phyloP scores from a whole-genome alignment of 2,888 invertebrate species.

The Heliconius cydno region DNA sequence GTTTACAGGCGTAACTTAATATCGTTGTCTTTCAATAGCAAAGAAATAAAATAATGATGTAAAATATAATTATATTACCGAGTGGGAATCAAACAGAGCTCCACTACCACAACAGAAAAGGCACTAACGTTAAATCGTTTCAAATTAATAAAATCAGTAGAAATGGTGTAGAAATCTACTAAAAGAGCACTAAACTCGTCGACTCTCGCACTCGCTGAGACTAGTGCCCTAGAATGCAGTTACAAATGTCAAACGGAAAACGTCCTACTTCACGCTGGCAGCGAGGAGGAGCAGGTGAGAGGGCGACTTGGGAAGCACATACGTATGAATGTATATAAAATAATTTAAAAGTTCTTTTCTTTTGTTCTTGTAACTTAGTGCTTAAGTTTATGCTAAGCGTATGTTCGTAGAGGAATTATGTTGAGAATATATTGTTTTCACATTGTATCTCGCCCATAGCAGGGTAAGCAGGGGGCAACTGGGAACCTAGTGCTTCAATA shows the following conservation, averaged over 20 bases:
- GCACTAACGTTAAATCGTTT: not conserved
- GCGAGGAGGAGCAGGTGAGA: slow-evolving; percentile 11
- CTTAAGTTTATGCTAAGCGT: not conserved
- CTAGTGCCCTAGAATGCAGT: not conserved
- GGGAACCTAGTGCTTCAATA: too few species aligned
- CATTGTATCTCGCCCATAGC: too few species aligned
- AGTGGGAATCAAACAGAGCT: too few species aligned
- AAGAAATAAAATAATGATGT: too few species aligned
- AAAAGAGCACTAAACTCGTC: not conserved
- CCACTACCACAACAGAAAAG: not conserved
- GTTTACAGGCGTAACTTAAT: too few species aligned
- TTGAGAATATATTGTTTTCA: too few species aligned
- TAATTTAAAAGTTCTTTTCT: not conserved
- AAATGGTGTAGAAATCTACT: slow-evolving; percentile 1
- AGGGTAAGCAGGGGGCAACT: too few species aligned
- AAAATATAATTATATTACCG: too few species aligned
- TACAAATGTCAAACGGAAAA: slow-evolving; percentile 31
- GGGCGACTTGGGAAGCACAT: not conserved
- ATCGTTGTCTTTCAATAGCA: too few species aligned
- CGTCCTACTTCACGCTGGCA: slow-evolving; percentile 9
- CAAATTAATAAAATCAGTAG: slow-evolving; percentile 22
- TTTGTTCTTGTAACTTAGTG: slow-evolving; percentile 2
- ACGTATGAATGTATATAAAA: not conserved
- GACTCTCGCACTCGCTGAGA: not conserved
- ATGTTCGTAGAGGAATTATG: not conserved